Evolutionary conservation across 2,113 vertebrate genomes (phyloP).

Genomic region (Prunella himalayana): DNA sequence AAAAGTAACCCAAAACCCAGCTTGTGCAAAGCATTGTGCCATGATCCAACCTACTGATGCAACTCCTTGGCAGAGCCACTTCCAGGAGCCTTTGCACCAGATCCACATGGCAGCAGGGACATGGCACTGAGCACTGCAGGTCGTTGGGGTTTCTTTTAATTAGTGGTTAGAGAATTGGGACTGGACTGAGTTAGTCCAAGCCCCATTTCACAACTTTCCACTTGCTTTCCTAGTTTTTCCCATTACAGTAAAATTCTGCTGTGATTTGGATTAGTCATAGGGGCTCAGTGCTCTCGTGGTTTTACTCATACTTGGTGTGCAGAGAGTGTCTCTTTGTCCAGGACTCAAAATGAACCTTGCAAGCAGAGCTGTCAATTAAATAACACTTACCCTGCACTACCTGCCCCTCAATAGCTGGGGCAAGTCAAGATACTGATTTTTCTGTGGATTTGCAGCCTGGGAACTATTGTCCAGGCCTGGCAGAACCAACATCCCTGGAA

Average conservation of each 20-base stretch:
- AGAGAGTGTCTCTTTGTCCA: neutral
- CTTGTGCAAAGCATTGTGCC: neutral
- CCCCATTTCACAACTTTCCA: slow-evolving; percentile 60
- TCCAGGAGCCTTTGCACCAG: slow-evolving; percentile 18
- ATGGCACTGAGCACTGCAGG: neutral
- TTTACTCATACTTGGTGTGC: slow-evolving; percentile 34
- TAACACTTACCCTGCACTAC: neutral
- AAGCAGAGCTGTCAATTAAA: neutral
- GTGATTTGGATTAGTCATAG: slow-evolving; percentile 43
- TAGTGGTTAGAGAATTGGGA: slow-evolving; percentile 22
- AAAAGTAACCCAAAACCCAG: slow-evolving; percentile 4
- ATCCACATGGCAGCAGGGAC: neutral
- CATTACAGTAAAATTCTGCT: slow-evolving; percentile 49
- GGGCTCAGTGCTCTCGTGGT: neutral
- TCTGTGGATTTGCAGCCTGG: neutral
- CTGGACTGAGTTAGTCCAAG: neutral
- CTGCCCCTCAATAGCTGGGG: neutral
- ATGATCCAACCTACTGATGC: neutral
- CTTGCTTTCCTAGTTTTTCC: slow-evolving; percentile 58
- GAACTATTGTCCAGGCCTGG: neutral
- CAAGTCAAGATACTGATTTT: neutral
- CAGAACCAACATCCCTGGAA: neutral
- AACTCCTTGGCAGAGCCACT: neutral
- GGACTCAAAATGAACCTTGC: neutral
- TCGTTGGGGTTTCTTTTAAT: slow-evolving; percentile 6